phyloP scores from a whole-genome alignment of 1,140 invertebrate genomes.

The Ctenoplectra terminalis region DNA sequence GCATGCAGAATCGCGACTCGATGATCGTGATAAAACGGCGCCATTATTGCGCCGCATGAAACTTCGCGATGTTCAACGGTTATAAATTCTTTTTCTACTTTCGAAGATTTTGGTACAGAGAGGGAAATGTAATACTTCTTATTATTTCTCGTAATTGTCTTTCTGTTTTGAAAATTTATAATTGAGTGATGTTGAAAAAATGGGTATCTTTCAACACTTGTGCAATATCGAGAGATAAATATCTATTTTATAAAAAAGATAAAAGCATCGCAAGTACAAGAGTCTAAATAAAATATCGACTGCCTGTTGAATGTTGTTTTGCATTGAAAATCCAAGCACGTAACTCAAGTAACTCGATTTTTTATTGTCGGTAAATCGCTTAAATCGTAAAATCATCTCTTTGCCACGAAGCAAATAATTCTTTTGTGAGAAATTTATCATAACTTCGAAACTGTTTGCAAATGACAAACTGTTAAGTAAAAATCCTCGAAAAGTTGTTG shows the following conservation, averaged over 20 bases:
- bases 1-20: constrained; percentile 59
- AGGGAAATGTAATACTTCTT: neutral
- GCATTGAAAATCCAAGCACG: neutral
- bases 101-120: neutral
- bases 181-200: too few species aligned
- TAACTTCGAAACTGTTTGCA: too few species aligned
- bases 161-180: too few species aligned
- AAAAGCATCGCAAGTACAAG: too few species aligned
- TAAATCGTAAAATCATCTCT: too few species aligned
- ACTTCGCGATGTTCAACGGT: neutral
- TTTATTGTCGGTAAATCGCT: too few species aligned
- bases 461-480: too few species aligned
- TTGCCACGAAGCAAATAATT: too few species aligned
- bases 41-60: constrained; percentile 42
- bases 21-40: constrained; percentile 66
- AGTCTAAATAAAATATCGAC: neutral
- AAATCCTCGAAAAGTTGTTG: neutral
- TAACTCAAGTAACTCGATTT: too few species aligned
- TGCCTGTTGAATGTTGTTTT: neutral
- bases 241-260: neutral
- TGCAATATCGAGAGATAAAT: too few species aligned
- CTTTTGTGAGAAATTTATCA: too few species aligned
- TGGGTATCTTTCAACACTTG: too few species aligned
- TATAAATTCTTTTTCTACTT: neutral
- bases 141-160: neutral